These are phyloP conservation scores for Axinella damicornis DNA, from an alignment of 37 sponge, comb jelly and placozoan genomes.

Conservation along the genomic window DNA sequence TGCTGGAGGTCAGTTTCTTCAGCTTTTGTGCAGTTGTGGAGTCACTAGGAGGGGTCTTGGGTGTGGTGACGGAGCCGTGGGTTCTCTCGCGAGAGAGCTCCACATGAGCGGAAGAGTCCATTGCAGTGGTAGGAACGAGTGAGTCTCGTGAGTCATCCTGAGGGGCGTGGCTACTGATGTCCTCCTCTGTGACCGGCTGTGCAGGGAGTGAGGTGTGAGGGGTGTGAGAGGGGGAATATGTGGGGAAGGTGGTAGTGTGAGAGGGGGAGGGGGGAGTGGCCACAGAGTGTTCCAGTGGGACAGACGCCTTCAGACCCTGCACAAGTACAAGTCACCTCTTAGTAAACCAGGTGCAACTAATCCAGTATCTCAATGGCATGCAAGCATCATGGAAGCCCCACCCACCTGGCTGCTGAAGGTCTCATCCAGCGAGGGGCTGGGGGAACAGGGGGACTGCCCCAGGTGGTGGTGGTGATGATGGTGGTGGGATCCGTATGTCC, in stretches of 20 bases:
- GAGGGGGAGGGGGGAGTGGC: not conserved
- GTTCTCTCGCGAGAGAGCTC: too few relatives aligned
- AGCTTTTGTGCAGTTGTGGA: not conserved
- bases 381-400: too few relatives aligned
- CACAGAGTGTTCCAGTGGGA: not conserved
- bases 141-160: not conserved
- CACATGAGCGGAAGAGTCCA: not conserved
- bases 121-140: not conserved
- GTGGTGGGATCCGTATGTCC: slow-evolving; percentile 2
- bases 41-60: slow-evolving; percentile 11
- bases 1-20: slow-evolving; percentile 6
- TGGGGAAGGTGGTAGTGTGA: not conserved
- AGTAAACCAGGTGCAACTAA: too few relatives aligned
- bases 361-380: too few relatives aligned
- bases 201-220: too few relatives aligned
- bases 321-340: too few relatives aligned
- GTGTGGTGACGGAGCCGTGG: not conserved
- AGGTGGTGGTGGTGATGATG: not conserved
- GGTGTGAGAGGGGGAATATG: not conserved
- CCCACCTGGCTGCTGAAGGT: not conserved
- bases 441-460: not conserved
- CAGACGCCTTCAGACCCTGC: too few relatives aligned
- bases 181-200: not conserved
- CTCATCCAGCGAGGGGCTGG: slow-evolving; percentile 5
- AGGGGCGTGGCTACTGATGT: not conserved